Evolutionary conservation across 2,113 vertebrate species (phyloP), one percentile per base, ranked within the genome.

Genomic region (Globicephala melas): DNA sequence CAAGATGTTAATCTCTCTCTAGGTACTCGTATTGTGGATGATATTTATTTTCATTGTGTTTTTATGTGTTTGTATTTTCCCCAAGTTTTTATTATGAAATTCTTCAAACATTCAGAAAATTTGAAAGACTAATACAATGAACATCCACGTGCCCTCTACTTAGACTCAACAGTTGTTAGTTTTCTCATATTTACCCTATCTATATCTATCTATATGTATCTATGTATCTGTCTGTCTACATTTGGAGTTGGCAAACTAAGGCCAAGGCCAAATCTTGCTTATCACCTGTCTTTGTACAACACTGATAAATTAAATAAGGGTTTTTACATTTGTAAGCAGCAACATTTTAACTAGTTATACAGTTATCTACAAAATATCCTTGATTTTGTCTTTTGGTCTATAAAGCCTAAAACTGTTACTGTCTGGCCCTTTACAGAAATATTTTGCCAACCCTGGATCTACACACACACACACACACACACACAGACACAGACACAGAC

Each of bases 301-400:
- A 53, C 62, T 60, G 21, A 58, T 58, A 58, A 73, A 4, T 94
- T 93, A 95, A 62, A 55, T 58, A 62, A 93, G 18, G 44, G 50
- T 44, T 90, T 89, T 92, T 36, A 81, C 14, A 80, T 62, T 82
- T 95, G 93, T 18, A 95, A 96, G 41, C 28, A 74, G 50, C 25
- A 85, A 55, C 28, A 86, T 70, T 58, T 82, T 50, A 94, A 55
- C 28, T 94, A 18, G 20, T 80, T 89, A 28, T n/a, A 80, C 31
- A 20, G n/a, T 33, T 94, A 41, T 53, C 11, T 85, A 55, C 31
- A 85, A 55, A 89, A 85, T 68, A 73, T 31, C 58, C 38, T 89
- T 94, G 87, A 89, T 81, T 93, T 96, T 94, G n/a, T 71, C n/a
- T 89, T 73, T 81, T 92, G 79, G 28, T 92, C 23, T 86, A 53